phyloP scores from a whole-genome alignment of 2,113 vertebrate species.

The Rhinogobius similis region DNA sequence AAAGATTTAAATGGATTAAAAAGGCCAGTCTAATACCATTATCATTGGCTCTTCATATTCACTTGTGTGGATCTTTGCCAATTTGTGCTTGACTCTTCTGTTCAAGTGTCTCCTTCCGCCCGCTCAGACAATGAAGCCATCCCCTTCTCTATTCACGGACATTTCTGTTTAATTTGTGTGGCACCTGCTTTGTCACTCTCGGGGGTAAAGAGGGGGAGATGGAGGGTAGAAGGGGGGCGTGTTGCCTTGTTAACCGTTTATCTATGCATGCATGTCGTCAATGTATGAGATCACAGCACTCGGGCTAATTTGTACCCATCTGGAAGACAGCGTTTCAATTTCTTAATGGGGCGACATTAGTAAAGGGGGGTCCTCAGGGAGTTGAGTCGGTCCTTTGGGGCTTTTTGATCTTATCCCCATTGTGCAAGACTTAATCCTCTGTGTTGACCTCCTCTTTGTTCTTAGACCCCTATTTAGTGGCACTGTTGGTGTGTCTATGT shows the following conservation, averaged over 20 bases:
- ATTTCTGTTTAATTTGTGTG: conserved; percentile 45
- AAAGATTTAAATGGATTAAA: not conserved
- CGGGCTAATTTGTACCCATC: conserved; percentile 61
- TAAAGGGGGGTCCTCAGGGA: conserved; percentile 54
- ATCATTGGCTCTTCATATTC: conserved; percentile 8
- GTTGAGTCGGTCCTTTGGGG: conserved; percentile 55
- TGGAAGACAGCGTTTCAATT: conserved; percentile 68
- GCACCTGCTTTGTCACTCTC: conserved; percentile 37
- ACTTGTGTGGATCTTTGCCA: not conserved
- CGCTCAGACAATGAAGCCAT: conserved; percentile 18
- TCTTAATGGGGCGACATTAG: conserved; percentile 64
- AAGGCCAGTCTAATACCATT: conserved; percentile 4
- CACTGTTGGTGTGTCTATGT: conserved; percentile 23
- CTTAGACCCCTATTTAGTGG: conserved; percentile 15
- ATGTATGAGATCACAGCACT: conserved; percentile 65
- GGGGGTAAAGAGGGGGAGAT: not conserved
- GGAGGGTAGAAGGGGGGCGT: not conserved
- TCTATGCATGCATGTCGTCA: conserved; percentile 43
- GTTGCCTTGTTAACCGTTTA: conserved; percentile 42
- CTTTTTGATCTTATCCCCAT: conserved; percentile 32
- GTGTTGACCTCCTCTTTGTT: conserved; percentile 37
- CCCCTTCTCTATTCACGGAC: conserved; percentile 7
- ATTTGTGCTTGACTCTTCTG: not conserved
- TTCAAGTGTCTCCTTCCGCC: conserved; percentile 22
- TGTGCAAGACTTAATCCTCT: conserved; percentile 33